phyloP scores from a whole-genome alignment of 2,888 invertebrate genomes.

The Rhimphoctona megacephalus region DNA sequence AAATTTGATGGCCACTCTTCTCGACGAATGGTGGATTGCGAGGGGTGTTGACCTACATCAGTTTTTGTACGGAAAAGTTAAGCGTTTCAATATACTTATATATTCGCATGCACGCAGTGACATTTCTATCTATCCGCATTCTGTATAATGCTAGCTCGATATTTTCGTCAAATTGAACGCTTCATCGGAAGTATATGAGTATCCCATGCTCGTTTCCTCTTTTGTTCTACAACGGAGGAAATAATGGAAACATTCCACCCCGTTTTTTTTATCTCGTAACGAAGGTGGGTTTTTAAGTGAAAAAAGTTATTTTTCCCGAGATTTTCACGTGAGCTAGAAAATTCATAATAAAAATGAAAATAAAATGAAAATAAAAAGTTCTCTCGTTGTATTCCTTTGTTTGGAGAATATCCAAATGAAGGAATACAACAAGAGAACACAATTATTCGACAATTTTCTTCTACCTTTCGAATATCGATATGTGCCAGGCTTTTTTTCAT shows the following conservation, averaged over 20 bases:
- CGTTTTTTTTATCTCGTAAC: background rate
- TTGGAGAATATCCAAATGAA: no score
- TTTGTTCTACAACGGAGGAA: background rate
- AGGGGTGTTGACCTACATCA: conserved; percentile 6
- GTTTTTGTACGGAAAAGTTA: conserved; percentile 25
- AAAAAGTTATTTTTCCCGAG: background rate
- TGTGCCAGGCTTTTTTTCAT: background rate
- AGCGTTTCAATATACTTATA: background rate
- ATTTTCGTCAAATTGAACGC: conserved; percentile 8
- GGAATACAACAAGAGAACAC: background rate
- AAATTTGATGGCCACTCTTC: conserved; percentile 15
- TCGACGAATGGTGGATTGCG: background rate
- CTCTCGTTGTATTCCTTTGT: no score
- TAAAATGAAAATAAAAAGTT: no score
- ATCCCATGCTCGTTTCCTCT: background rate
- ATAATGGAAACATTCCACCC: background rate
- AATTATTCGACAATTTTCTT: background rate
- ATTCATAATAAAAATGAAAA: no score
- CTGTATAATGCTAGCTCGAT: conserved; percentile 4
- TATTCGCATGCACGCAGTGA: background rate
- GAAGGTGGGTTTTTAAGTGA: background rate
- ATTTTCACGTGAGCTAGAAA: background rate
- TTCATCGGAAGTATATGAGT: background rate
- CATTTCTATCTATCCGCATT: background rate
- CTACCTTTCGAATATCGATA: background rate